Percentiles rank a stretch among this genome's conserved stretches.
Conservation (phyloP, 2,888 invertebrate species). For the Coenonympha glycerion region DNA sequence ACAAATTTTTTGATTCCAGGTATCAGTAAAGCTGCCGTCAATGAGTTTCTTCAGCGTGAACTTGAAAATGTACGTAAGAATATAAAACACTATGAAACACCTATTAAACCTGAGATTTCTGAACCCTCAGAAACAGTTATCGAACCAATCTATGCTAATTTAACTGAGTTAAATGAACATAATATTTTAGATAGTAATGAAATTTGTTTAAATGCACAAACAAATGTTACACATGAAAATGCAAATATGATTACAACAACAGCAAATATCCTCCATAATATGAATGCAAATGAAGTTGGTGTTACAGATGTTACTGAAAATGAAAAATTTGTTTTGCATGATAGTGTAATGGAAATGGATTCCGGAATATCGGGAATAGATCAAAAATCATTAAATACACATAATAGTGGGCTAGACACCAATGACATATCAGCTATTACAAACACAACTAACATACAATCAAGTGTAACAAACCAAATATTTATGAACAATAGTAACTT, state of each 20-base stretch:
- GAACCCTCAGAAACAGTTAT: not conserved
- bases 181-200: conserved; percentile 19
- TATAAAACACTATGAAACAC: conserved; percentile 34
- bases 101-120: conserved; percentile 21
- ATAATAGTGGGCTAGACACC: conserved; percentile 28
- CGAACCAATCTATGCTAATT: conserved; percentile 55
- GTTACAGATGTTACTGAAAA: not conserved
- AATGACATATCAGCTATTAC: conserved; percentile 35
- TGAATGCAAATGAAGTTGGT: not conserved
- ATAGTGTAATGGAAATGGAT: conserved; percentile 41
- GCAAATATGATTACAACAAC: not conserved
- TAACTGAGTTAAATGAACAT: conserved; percentile 27
- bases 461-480: conserved; percentile 55
- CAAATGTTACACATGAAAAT: conserved; percentile 18
- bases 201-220: conserved; percentile 5
- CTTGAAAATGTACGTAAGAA: conserved; percentile 63
- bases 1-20: conserved; percentile 36
- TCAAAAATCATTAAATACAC: conserved; percentile 42
- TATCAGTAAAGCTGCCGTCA: conserved; percentile 51
- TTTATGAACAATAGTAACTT: conserved; percentile 57
- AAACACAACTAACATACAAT: conserved; percentile 51
- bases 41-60: conserved; percentile 57
- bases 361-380: conserved; percentile 54
- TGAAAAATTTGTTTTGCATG: conserved; percentile 1
- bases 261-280: not conserved